Evolutionary conservation across 2,888 invertebrate species (phyloP).

Genomic region (Netelia fuscicornis): DNA sequence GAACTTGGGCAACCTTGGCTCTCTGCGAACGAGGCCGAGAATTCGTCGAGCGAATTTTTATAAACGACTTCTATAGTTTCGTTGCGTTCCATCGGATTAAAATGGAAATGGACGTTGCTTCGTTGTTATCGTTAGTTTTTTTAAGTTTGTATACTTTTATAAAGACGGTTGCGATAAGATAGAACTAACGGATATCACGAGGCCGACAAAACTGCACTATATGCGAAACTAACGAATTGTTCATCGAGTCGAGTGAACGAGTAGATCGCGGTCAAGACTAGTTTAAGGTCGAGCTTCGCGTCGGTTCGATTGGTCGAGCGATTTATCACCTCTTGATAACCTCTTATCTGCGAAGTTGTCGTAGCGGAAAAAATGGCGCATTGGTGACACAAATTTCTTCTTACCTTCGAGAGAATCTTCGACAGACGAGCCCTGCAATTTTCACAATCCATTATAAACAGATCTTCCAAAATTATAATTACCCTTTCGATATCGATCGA

Average conservation of each 20-base stretch:
- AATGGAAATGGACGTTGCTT: too few relatives aligned
- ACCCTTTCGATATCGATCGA: too few relatives aligned
- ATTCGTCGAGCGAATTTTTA: neutral
- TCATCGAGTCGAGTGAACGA: too few relatives aligned
- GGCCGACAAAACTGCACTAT: neutral
- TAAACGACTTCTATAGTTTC: neutral
- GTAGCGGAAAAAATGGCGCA: neutral
- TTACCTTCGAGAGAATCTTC: neutral
- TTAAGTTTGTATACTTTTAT: too few relatives aligned
- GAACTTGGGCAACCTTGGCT: constrained; percentile 17
- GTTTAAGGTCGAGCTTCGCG: constrained; percentile 37
- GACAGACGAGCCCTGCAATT: too few relatives aligned
- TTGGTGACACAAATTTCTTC: neutral
- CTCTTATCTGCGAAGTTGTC: constrained; percentile 11
- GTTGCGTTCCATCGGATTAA: too few relatives aligned
- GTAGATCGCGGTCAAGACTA: neutral
- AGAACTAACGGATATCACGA: too few relatives aligned
- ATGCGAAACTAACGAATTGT: neutral
- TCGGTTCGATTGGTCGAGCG: constrained; percentile 12
- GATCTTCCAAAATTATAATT: too few relatives aligned
- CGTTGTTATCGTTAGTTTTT: too few relatives aligned
- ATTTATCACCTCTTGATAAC: constrained; percentile 44
- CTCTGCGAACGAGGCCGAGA: neutral
- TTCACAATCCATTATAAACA: too few relatives aligned
- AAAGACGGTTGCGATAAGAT: too few relatives aligned